Evolutionary conservation across 2,888 invertebrate species (phyloP), one percentile per base, ranked within the genome.

Genomic region (Gonocerus acuteangulatus): DNA sequence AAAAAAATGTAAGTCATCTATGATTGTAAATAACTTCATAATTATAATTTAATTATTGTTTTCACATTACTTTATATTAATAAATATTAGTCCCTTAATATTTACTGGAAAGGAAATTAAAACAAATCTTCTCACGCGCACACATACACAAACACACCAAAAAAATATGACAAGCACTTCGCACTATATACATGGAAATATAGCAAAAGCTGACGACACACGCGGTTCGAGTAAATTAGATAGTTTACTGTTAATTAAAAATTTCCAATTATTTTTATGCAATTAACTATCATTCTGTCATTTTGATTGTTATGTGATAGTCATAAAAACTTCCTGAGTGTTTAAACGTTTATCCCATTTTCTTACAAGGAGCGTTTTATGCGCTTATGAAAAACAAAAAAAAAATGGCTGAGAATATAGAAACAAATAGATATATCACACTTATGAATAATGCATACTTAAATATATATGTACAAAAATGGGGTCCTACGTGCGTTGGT

Each of bases 401-500:
- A 27, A 4, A 27, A 27, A 27, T 27, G 9, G 9, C 9, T 27
- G 4, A 27, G 4, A 27, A 27, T 27, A 27, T 27, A 27, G 9
- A 27, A 6, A 27, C 4, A 9, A 27, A 27, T 27, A 27, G 9
- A 27, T 27, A 27, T 16, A 47, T 44, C n/a, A 57, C 42, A 52
- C 27, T 51, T 51, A 6, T n/a, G 42, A 51, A 6, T 27, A 27
- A 4, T 27, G 27, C 27, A 27, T 27, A 27, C 27, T 59, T 23
- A 11, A 42, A 48, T 32, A 42, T 42, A 3, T 47, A 52, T 61
- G 34, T 15, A 22, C 23, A 27, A 60, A 45, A 32, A 21, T 39
- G 52, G 61, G 54, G 48, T 51, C 64, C 64, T 64, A 64, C 64
- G 64, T 64, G 64, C 64, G 62, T 64, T 64, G 64, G 64, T 64